These are phyloP conservation scores for Synanceia verrucosa DNA, from an alignment of 2,797 vertebrate genomes.

Conservation along the genomic window DNA sequence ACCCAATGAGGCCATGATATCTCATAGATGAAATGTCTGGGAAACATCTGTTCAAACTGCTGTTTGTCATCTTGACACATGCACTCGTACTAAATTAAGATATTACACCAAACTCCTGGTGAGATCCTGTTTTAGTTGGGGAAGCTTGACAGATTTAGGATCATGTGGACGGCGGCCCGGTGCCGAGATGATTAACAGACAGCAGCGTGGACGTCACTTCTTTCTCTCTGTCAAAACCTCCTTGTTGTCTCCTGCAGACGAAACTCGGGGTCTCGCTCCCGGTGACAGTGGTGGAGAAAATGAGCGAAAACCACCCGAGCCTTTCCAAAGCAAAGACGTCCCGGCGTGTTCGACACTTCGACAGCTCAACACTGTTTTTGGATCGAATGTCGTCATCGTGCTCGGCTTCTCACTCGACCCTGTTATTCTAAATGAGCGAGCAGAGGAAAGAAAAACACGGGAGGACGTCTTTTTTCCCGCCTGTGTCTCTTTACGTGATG, in stretches of 20 bases:
- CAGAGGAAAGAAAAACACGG: conserved; percentile 79
- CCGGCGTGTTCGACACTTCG: conserved; percentile 64
- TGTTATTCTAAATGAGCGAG: conserved; percentile 77
- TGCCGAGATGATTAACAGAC: conserved; percentile 54
- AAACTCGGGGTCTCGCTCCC: conserved; percentile 30
- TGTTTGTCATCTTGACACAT: conserved; percentile 51
- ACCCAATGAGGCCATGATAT: conserved; percentile 23
- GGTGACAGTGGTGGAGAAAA: conserved; percentile 71
- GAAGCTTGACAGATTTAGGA: conserved; percentile 52
- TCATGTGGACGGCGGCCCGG: conserved; percentile 19
- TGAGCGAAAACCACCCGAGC: conserved; percentile 67
- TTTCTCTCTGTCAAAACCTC: conserved; percentile 55
- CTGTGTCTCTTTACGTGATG: conserved; percentile 40
- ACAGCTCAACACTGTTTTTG: conserved; percentile 74
- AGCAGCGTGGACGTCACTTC: conserved; percentile 25
- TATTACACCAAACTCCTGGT: conserved; percentile 36
- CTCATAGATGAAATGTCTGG: conserved; percentile 39
- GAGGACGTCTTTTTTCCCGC: conserved; percentile 52
- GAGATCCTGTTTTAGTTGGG: conserved; percentile 30
- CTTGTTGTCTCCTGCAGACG: conserved; percentile 50
- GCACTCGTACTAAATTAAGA: conserved; percentile 41
- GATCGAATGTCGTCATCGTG: conserved; percentile 73
- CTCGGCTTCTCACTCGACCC: conserved; percentile 64
- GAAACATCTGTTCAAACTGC: conserved; percentile 36
- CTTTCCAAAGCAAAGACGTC: conserved; percentile 77